A percentile compares a stretch with the other conserved stretches of the same genome.
Conservation (phyloP, 2,888 invertebrate genomes). For the Rhamphomyia laevipes region DNA sequence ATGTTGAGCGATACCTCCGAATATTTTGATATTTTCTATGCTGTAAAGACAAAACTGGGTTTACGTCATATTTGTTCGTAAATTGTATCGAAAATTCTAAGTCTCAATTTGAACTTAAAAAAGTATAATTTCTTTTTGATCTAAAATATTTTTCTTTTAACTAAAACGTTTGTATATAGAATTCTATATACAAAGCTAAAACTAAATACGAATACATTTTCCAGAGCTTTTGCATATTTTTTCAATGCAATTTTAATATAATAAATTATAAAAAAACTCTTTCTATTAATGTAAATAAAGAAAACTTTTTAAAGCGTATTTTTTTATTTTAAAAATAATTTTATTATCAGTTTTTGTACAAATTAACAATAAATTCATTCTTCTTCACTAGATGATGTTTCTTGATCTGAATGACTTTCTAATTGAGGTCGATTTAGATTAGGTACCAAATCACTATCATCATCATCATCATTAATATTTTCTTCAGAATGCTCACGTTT, state of each 20-base stretch:
- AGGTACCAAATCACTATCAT: slow-evolving; percentile 23
- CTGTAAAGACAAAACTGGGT: no score
- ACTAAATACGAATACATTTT: slow-evolving; percentile 6
- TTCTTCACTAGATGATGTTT: slow-evolving; percentile 8
- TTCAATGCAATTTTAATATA: slow-evolving; percentile 14
- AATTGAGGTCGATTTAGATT: slow-evolving; percentile 24
- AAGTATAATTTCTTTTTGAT: no score
- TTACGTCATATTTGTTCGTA: no score
- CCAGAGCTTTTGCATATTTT: slow-evolving; percentile 7
- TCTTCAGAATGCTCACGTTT: slow-evolving; percentile 25
- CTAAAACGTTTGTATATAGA: no score
- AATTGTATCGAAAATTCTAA: no score
- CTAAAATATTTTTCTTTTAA: no score
- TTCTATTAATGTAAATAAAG: slow-evolving; percentile 9
- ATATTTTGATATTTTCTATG: no score
- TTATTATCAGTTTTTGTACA: neutral
- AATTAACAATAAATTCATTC: neutral
- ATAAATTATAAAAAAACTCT: slow-evolving; percentile 11
- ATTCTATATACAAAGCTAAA: slow-evolving; percentile 3
- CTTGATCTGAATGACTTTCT: slow-evolving; percentile 9
- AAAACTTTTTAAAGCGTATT: slow-evolving; percentile 3
- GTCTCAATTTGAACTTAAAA: no score
- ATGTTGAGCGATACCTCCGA: no score
- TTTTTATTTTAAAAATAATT: neutral
- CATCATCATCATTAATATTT: slow-evolving; percentile 19